Conservation (phyloP, 1,140 invertebrate genomes). For the Pteromalus puparum region DNA sequence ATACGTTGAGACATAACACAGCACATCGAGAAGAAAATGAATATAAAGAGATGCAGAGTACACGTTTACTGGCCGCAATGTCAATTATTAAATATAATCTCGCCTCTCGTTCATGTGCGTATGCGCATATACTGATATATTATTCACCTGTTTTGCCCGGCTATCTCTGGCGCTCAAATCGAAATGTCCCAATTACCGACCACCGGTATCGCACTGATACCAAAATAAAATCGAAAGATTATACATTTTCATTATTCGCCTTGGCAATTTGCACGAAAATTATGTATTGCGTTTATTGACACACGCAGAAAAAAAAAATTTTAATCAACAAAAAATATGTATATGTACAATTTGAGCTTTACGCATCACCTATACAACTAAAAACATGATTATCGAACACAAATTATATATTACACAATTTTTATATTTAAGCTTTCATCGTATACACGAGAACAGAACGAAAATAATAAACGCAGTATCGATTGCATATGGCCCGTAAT, state of each 20-base stretch:
- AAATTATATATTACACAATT: not conserved
- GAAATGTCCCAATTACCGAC: conserved; percentile 34
- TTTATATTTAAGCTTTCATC: not conserved
- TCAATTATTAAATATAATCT: conserved; percentile 67
- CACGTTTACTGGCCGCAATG: conserved; percentile 72
- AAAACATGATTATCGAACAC: not conserved
- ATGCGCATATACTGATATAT: conserved; percentile 25
- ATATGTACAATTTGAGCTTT: conserved; percentile 38
- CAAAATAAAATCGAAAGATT: conserved; percentile 4
- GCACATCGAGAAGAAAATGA: conserved; percentile 61
- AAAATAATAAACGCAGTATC: not conserved
- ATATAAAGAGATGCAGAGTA: conserved; percentile 63
- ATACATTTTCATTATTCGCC: not conserved
- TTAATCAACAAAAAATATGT: not conserved
- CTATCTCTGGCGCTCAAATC: not conserved
- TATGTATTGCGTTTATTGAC: not conserved
- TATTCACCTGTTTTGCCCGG: not conserved
- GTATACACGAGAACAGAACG: not conserved
- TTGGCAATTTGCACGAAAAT: not conserved
- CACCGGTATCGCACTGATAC: conserved; percentile 1
- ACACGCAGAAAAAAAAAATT: not conserved
- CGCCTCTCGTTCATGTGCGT: conserved; percentile 22
- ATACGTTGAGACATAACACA: conserved; percentile 69
- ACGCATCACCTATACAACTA: not conserved
- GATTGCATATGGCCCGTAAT: conserved; percentile 29